These are phyloP conservation scores for Sebastes aleutianus DNA, from an alignment of 2,797 vertebrate genomes.

Conservation along the genomic window DNA sequence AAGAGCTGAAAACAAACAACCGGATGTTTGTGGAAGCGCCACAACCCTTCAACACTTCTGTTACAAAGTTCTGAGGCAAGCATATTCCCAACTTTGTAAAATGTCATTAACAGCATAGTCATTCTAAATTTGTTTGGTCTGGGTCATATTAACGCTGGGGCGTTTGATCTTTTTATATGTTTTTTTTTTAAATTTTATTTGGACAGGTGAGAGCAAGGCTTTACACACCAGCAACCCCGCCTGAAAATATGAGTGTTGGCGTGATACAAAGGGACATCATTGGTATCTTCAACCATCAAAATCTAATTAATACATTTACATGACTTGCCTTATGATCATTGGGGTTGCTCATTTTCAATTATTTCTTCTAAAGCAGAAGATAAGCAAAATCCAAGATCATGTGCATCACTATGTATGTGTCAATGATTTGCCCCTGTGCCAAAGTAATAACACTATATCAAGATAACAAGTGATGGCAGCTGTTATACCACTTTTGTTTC, in stretches of 20 bases:
- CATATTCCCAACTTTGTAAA: neutral
- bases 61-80: too few relatives aligned
- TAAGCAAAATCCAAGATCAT: neutral
- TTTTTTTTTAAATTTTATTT: fast-evolving
- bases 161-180: neutral
- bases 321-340: neutral
- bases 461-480: neutral
- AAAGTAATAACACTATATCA: neutral
- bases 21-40: neutral
- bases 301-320: neutral
- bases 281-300: neutral
- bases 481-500: neutral
- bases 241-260: neutral
- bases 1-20: neutral
- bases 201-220: neutral
- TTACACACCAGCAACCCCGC: neutral
- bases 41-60: neutral
- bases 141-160: neutral
- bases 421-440: neutral
- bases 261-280: neutral
- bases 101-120: neutral
- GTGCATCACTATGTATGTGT: neutral
- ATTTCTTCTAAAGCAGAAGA: neutral
- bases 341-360: neutral
- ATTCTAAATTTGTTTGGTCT: neutral